Evolutionary conservation across 2,113 vertebrate species (phyloP), one percentile per base, ranked within the genome.

Genomic region (Percopsis transmontana): DNA sequence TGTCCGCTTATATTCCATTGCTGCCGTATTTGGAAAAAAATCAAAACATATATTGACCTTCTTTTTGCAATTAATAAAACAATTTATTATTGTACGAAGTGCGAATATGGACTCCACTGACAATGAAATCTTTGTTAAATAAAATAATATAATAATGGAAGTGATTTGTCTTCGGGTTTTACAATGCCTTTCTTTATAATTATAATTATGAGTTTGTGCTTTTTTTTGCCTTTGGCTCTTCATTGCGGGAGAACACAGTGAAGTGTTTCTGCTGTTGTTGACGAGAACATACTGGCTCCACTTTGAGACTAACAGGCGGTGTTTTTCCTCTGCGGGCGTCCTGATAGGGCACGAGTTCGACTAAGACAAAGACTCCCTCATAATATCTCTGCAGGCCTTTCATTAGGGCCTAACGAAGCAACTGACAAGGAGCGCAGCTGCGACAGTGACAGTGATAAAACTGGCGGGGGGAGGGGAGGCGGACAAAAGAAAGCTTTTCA

Each of bases 1-100:
- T 85, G 86, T 88, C 87, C 78, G 52, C 60, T 85, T 60, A 79
- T 70, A 87, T 89, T 89, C 66, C 68, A 66, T 48, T 76, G 53
- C 70, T 70, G 60, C 80, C 52, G 63, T 75, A 80, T n/a, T 61
- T 48, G 60, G 16, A 72, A 63, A 80, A 69, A 62, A 67, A 58
- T 2, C 12, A 87, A 67, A 79, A 85, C 75, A 80, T 76, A 72
- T 44, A 70, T 82, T 78, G 76, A 50, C 33, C 42, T 53, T 47
- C 41, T 14, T 81, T 74, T 77, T 79, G 60, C 68, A 84, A 91
- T 89, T 82, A 85, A 76, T 87, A 66, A 59, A 83, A 72, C 69
- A 82, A 80, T 80, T 75, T 75, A 42, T 58, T 62, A 70, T 82
- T 72, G 80, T 82, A 78, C 39, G 48, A 64, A 69, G 51, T 45